phyloP scores from a whole-genome alignment of 2,888 invertebrate species.

The Catocala fraxini region DNA sequence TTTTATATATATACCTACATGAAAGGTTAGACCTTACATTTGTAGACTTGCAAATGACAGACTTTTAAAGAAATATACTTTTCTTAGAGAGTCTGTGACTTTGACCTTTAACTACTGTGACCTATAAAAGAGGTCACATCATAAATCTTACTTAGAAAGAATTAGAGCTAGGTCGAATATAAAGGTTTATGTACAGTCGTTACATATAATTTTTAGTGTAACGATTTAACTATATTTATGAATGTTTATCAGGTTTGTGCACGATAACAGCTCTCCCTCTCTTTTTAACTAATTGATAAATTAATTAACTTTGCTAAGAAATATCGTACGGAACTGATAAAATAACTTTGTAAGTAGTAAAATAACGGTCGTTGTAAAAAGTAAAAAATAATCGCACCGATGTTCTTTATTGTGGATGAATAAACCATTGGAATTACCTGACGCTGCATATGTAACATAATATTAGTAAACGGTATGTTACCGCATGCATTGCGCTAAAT shows the following conservation, averaged over 20 bases:
- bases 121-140: too few relatives aligned
- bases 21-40: too few relatives aligned
- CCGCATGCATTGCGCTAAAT: slow-evolving; percentile 58
- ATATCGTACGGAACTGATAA: slow-evolving; percentile 23
- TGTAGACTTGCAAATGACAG: too few relatives aligned
- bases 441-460: slow-evolving; percentile 36
- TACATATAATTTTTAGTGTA: not conserved
- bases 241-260: slow-evolving; percentile 2
- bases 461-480: slow-evolving; percentile 50
- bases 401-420: not conserved
- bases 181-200: too few relatives aligned
- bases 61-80: too few relatives aligned
- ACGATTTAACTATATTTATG: not conserved
- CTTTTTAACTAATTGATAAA: slow-evolving; percentile 38
- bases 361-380: slow-evolving; percentile 3
- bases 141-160: too few relatives aligned
- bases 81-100: too few relatives aligned
- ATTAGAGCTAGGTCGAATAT: too few relatives aligned
- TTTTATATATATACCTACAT: too few relatives aligned
- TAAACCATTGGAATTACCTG: slow-evolving; percentile 6
- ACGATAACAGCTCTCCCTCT: slow-evolving; percentile 11
- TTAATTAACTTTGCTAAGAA: slow-evolving; percentile 31
- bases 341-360: slow-evolving; percentile 18
- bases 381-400: not conserved
- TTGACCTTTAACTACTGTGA: too few relatives aligned